A percentile compares a stretch with the other conserved stretches of the same genome.
Evolutionary conservation across 2,888 invertebrate species (phyloP).

Genomic region (Drosophila macrospina): DNA sequence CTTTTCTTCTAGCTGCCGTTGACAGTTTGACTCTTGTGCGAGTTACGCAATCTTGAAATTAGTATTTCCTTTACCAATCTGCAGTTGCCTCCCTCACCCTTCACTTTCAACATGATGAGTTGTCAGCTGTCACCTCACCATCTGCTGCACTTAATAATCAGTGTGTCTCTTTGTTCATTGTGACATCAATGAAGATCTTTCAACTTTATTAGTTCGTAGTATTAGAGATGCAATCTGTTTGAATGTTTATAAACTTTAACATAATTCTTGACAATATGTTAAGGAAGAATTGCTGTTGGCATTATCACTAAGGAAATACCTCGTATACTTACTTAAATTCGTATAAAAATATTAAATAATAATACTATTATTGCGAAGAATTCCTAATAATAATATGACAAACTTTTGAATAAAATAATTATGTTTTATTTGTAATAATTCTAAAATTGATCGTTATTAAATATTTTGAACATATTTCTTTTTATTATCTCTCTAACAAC

Average conservation of each 20-base stretch:
- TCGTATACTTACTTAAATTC: too few relatives aligned
- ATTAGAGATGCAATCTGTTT: background rate
- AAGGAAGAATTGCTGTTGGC: too few relatives aligned
- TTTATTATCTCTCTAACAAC: background rate
- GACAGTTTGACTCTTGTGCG: conserved; percentile 75
- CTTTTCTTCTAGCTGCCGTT: conserved; percentile 57
- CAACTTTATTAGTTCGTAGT: background rate
- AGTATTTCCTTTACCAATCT: conserved; percentile 42
- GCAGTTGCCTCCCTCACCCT: conserved; percentile 4
- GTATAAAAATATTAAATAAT: too few relatives aligned
- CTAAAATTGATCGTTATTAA: too few relatives aligned
- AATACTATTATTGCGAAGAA: too few relatives aligned
- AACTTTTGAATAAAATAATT: too few relatives aligned
- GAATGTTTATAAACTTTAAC: background rate
- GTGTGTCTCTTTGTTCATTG: background rate
- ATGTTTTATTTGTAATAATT: too few relatives aligned
- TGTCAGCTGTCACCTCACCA: conserved; percentile 29
- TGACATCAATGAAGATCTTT: conserved; percentile 9
- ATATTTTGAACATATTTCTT: too few relatives aligned
- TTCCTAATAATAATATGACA: too few relatives aligned
- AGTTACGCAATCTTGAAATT: conserved; percentile 66
- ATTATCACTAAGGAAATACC: too few relatives aligned
- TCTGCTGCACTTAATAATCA: conserved; percentile 21
- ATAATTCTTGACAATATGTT: too few relatives aligned
- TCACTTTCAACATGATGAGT: background rate